Conservation (phyloP, 2,888 invertebrate species). For the Patella pellucida region DNA sequence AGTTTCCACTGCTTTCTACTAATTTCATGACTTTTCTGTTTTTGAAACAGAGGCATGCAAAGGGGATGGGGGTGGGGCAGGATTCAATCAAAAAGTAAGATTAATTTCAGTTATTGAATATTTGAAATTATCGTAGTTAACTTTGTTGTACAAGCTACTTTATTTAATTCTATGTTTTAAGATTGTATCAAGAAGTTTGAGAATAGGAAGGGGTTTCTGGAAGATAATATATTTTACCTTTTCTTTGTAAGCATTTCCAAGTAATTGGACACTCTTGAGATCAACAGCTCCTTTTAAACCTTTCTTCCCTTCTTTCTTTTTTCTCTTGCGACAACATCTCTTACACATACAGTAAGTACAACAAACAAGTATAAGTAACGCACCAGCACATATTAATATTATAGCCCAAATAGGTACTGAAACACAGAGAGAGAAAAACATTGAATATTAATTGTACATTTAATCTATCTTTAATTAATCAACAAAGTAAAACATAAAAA, state of each 20-base stretch:
- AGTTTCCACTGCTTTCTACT: no score
- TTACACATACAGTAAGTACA: conserved; percentile 68
- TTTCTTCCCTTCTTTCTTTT: conserved; percentile 79
- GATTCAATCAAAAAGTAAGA: no score
- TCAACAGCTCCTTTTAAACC: conserved; percentile 78
- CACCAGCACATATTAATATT: conserved; percentile 64
- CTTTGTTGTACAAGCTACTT: no score
- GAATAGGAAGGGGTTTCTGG: no score
- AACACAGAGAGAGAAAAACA: conserved; percentile 22
- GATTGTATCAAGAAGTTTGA: no score
- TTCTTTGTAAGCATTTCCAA: conserved; percentile 97
- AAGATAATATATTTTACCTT: conserved; percentile 79
- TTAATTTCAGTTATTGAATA: no score
- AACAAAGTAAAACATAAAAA: conserved; percentile 17
- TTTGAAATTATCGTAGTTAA: no score
- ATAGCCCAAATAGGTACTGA: conserved; percentile 69
- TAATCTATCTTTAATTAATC: not conserved
- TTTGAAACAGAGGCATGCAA: no score
- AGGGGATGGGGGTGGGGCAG: no score
- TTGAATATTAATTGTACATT: not conserved
- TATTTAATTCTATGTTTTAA: no score
- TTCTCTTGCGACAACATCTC: conserved; percentile 66
- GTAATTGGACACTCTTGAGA: conserved; percentile 94
- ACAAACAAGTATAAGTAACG: conserved; percentile 62
- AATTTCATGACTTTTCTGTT: no score